phyloP scores from a whole-genome alignment of 2,797 vertebrate genomes.

The Australoheros facetus region DNA sequence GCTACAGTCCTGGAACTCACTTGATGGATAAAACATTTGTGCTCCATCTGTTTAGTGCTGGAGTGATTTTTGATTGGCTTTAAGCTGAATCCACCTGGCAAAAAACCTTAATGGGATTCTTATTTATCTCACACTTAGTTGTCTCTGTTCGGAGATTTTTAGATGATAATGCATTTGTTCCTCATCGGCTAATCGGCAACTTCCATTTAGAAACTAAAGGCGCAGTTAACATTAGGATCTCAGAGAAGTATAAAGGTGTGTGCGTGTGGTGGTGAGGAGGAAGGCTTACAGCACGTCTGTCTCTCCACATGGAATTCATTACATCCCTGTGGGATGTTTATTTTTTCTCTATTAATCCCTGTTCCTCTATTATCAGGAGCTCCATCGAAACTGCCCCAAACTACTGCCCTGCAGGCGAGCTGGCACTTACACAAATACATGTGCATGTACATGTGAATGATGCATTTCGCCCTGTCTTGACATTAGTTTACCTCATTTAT shows the following conservation, averaged over 20 bases:
- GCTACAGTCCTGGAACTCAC: not conserved
- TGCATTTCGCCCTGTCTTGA: not conserved
- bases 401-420: constrained; percentile 50
- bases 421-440: constrained; percentile 31
- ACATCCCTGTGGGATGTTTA: constrained; percentile 75
- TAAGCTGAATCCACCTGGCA: constrained; percentile 6
- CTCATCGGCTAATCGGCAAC: not conserved
- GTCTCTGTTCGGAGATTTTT: not conserved
- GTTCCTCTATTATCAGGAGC: constrained; percentile 76
- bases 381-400: constrained; percentile 73
- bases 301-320: constrained; percentile 80
- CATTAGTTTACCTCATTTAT: constrained; percentile 13
- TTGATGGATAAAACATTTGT: constrained; percentile 13
- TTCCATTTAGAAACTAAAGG: constrained; percentile 1
- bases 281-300: constrained; percentile 49
- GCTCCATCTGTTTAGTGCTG: not conserved
- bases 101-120: not conserved
- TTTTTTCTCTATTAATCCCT: constrained; percentile 82
- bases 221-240: not conserved
- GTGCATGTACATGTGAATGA: constrained; percentile 21
- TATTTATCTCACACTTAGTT: not conserved
- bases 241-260: not conserved
- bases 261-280: constrained; percentile 12
- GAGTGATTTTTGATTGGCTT: not conserved
- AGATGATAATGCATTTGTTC: not conserved